Evolutionary conservation across 2,888 invertebrate genomes (phyloP).

Genomic region (Erebia aethiops): DNA sequence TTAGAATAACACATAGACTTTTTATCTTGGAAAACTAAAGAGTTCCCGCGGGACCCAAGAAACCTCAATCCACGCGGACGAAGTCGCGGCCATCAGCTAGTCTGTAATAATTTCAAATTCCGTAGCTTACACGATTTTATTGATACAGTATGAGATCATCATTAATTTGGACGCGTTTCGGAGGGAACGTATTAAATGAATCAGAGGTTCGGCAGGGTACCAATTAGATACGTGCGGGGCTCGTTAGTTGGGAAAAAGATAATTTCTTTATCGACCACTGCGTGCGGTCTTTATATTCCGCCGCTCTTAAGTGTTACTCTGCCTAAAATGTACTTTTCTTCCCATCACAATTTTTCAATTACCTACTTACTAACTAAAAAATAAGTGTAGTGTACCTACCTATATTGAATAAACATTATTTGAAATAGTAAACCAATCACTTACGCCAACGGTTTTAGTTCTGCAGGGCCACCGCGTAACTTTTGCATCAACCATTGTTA

Average conservation of each 20-base stretch:
- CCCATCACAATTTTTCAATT: neutral
- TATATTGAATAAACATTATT: no score
- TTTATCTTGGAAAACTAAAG: no score
- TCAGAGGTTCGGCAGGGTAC: conserved; percentile 46
- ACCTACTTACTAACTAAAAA: neutral
- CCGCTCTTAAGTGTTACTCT: conserved; percentile 27
- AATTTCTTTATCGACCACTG: conserved; percentile 72
- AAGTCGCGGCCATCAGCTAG: no score
- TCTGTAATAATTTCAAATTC: conserved; percentile 22
- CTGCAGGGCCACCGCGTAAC: no score
- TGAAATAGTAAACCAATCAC: neutral
- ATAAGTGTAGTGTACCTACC: no score
- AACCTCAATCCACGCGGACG: neutral
- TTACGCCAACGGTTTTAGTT: neutral
- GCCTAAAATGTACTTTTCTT: conserved; percentile 9
- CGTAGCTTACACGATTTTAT: conserved; percentile 35
- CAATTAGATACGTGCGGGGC: conserved; percentile 48
- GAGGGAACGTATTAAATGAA: conserved; percentile 45
- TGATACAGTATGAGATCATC: conserved; percentile 42
- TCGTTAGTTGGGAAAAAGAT: conserved; percentile 68
- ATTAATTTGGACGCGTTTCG: conserved; percentile 41
- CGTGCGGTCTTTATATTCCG: conserved; percentile 62
- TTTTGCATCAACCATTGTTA: no score
- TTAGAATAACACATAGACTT: no score
- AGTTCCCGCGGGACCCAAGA: neutral